Evolutionary conservation across 2,113 vertebrate species (phyloP).

Genomic region (Chroicocephalus ridibundus): DNA sequence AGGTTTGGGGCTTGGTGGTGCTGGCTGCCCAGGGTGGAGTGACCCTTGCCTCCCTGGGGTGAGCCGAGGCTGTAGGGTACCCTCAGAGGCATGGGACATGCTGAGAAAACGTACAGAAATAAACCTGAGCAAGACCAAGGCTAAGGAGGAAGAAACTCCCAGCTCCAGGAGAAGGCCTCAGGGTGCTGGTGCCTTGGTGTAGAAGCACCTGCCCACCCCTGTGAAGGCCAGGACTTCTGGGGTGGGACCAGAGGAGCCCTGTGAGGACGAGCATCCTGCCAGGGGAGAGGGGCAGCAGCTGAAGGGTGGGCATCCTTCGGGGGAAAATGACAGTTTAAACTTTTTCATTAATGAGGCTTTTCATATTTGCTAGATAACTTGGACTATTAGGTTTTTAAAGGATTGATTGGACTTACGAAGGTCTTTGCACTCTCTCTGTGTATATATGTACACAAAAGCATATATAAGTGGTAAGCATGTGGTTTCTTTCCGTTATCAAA

Average conservation of each 20-base stretch:
- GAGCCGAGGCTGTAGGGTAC: background rate
- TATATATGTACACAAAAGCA: background rate
- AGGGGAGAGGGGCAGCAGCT: rapidly evolving
- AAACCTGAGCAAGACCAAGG: background rate
- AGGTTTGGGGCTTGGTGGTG: rapidly evolving
- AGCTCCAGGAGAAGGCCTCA: background rate
- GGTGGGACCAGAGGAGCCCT: background rate
- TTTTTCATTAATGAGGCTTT: background rate
- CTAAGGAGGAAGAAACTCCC: background rate
- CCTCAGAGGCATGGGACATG: rapidly evolving
- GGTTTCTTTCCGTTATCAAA: background rate
- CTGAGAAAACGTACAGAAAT: background rate
- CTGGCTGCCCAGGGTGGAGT: background rate
- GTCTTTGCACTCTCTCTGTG: background rate
- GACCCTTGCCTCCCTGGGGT: rapidly evolving
- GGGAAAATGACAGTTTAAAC: background rate
- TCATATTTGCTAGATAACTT: background rate
- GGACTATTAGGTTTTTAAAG: background rate
- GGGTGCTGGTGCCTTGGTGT: too few relatives aligned
- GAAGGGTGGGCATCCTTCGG: background rate
- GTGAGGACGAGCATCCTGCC: background rate
- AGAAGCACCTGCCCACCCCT: rapidly evolving
- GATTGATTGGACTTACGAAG: background rate
- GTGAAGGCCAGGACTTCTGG: background rate
- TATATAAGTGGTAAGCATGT: background rate